These are phyloP conservation scores for Ophiothrix spiculata DNA, from an alignment of 35 echinoderm and acorn worm species.

Conservation along the genomic window DNA sequence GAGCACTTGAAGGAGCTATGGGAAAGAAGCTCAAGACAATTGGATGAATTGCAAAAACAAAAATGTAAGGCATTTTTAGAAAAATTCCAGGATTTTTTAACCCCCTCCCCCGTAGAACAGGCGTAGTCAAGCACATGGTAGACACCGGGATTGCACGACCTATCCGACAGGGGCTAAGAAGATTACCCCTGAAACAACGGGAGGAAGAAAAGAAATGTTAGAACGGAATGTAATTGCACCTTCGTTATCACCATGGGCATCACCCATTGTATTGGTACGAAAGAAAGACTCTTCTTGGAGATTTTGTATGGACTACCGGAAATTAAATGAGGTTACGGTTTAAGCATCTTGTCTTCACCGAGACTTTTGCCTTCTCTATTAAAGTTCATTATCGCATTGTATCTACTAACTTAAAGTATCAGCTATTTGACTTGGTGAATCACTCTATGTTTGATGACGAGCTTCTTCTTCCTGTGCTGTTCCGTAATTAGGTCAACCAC, in stretches of 20 bases:
- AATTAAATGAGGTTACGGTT: no score
- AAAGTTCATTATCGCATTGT: no score
- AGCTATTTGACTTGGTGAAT: no score
- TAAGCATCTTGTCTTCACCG: no score
- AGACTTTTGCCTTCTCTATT: no score
- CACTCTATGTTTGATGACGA: no score
- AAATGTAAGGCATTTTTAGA: no score
- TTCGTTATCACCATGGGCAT: conserved; percentile 37
- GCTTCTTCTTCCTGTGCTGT: no score
- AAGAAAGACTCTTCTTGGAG: conserved; percentile 38
- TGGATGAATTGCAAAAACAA: background rate
- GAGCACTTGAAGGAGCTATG: conserved; percentile 8
- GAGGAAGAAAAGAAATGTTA: conserved; percentile 20
- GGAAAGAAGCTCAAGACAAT: background rate
- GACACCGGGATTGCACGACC: conserved; percentile 26
- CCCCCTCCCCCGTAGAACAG: conserved; percentile 30
- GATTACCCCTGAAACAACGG: conserved; percentile 5
- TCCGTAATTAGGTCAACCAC: no score
- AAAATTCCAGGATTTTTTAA: conserved; percentile 9
- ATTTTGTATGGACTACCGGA: conserved; percentile 49
- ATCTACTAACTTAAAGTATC: no score
- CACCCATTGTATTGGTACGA: conserved; percentile 19
- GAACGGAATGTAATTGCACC: conserved; percentile 29
- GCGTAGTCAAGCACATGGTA: conserved; percentile 36
- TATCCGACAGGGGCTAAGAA: conserved; percentile 14